Conservation (phyloP, 2,797 vertebrate genomes). For the Rachycentron canadum region DNA sequence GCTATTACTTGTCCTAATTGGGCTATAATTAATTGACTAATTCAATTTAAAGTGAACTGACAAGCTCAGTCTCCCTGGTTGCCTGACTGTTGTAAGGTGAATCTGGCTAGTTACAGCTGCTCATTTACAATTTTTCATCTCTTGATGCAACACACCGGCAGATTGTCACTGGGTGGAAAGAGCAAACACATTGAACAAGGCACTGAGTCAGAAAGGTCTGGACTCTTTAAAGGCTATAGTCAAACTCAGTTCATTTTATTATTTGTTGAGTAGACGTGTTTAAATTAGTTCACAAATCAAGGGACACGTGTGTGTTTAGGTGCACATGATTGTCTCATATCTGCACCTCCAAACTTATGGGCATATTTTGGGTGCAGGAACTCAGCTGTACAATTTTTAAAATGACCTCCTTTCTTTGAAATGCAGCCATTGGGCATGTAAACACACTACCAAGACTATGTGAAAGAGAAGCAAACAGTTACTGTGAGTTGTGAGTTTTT, state of each 20-base stretch:
- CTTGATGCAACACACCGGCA: background rate
- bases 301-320: no score
- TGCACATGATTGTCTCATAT: no score
- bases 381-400: no score
- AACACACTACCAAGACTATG: background rate
- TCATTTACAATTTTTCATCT: background rate
- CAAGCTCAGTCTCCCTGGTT: background rate
- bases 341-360: no score
- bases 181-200: background rate
- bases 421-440: no score
- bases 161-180: no score
- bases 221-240: background rate
- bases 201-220: no score
- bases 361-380: no score
- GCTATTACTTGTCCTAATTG: constrained; percentile 31
- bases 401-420: no score
- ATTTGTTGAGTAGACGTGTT: no score
- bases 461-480: background rate
- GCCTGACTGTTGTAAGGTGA: background rate
- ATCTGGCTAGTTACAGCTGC: background rate
- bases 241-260: background rate
- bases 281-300: no score
- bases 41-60: constrained; percentile 22
- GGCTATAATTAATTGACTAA: constrained; percentile 40
- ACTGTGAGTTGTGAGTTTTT: background rate